A percentile compares a stretch with the other conserved stretches of the same genome.
These are phyloP conservation scores for Armadillidium nasatum DNA, from an alignment of 1,140 invertebrate genomes.

Conservation along the genomic window DNA sequence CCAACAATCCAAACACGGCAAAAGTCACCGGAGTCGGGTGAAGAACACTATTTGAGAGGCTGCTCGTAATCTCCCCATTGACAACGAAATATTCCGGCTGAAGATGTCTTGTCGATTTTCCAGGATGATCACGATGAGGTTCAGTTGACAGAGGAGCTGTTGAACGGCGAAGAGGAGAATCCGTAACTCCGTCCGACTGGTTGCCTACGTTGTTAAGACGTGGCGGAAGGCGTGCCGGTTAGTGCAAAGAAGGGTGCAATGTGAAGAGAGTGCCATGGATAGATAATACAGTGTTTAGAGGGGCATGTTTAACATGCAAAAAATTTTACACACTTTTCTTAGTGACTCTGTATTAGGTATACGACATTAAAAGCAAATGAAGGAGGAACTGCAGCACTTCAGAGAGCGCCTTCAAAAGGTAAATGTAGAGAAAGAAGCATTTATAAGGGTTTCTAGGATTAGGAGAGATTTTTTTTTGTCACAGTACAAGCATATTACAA, in stretches of 20 bases:
- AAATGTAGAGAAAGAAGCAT: too few species aligned
- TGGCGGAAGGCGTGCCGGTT: background rate
- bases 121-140: constrained; percentile 53
- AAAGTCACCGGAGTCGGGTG: constrained; percentile 47
- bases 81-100: constrained; percentile 50
- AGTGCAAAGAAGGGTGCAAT: constrained; percentile 3
- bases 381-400: too few species aligned
- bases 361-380: too few species aligned
- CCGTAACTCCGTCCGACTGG: constrained; percentile 54
- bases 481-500: too few species aligned
- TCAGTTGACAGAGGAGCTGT: constrained; percentile 73
- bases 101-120: constrained; percentile 73
- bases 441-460: too few species aligned
- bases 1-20: constrained; percentile 65
- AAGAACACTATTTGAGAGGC: constrained; percentile 43
- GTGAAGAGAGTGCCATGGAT: background rate
- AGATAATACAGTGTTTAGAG: background rate
- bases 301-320: background rate
- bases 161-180: constrained; percentile 66
- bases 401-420: too few species aligned
- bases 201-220: constrained; percentile 45
- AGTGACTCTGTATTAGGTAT: too few species aligned
- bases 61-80: constrained; percentile 45
- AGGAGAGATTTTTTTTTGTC: too few species aligned
- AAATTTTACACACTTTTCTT: background rate